Percentiles rank a stretch among this genome's conserved stretches.
These are phyloP conservation scores for Pyrrhosoma nymphula DNA, from an alignment of 2,888 invertebrate genomes.

Conservation along the genomic window DNA sequence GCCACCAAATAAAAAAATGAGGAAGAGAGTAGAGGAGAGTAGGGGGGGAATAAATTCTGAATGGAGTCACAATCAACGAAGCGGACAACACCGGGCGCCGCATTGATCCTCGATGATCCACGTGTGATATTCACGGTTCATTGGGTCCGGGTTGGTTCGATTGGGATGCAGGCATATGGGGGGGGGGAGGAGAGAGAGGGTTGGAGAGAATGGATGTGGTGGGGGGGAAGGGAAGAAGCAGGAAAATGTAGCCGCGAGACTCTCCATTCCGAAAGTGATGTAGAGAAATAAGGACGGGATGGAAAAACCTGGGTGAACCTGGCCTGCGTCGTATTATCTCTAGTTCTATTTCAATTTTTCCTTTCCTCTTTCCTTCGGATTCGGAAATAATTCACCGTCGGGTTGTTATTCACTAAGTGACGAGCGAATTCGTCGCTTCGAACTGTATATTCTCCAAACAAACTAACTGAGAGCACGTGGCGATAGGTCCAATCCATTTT, in stretches of 20 bases:
- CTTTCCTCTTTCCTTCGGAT: neutral
- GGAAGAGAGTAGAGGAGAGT: neutral
- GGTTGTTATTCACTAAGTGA: neutral
- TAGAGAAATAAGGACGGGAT: neutral
- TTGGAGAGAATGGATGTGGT: neutral
- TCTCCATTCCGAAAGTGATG: neutral
- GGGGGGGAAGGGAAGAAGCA: neutral
- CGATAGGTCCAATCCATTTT: neutral
- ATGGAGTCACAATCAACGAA: slow-evolving; percentile 45
- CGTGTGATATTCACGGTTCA: slow-evolving; percentile 27
- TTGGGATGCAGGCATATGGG: neutral
- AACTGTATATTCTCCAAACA: neutral
- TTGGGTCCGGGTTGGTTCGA: neutral
- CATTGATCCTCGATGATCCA: slow-evolving; percentile 44
- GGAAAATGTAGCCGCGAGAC: neutral
- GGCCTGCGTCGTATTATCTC: neutral
- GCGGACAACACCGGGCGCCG: slow-evolving; percentile 33
- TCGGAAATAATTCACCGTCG: neutral
- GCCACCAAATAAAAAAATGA: neutral
- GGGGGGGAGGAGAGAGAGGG: neutral
- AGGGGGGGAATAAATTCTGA: neutral
- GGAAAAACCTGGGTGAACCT: neutral
- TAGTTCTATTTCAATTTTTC: neutral
- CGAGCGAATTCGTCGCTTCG: neutral
- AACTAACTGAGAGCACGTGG: neutral